phyloP scores from a whole-genome alignment of 2,797 vertebrate genomes.

The Phrynocephalus vlangalii region DNA sequence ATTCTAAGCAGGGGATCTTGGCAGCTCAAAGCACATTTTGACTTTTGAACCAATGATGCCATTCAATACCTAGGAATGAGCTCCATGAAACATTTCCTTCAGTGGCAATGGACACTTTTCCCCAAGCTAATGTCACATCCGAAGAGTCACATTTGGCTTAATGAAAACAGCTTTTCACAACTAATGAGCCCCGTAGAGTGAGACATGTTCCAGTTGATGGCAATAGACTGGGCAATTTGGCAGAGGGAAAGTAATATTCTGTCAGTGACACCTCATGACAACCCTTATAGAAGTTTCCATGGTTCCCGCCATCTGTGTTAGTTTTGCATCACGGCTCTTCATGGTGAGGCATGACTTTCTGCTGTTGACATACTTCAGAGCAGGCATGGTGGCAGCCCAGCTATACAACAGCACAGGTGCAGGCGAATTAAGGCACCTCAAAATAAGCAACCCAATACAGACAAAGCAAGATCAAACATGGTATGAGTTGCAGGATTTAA shows the following conservation, averaged over 20 bases:
- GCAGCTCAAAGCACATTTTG: not conserved
- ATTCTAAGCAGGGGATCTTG: constrained; percentile 1
- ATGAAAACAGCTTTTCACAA: constrained; percentile 46
- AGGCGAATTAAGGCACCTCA: not conserved
- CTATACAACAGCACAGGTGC: fast-evolving
- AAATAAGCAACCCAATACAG: not conserved
- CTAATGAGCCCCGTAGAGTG: constrained; percentile 53
- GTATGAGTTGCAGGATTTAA: not conserved
- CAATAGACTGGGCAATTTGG: not conserved
- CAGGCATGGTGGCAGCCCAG: not conserved
- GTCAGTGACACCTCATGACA: not conserved
- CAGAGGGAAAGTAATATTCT: not conserved
- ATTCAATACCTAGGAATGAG: constrained; percentile 8
- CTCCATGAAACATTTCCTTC: constrained; percentile 38
- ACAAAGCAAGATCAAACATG: not conserved
- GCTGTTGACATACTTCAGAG: not conserved
- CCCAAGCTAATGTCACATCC: not conserved
- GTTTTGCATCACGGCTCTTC: not conserved
- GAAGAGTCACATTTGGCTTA: constrained; percentile 44
- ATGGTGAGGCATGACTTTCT: not conserved
- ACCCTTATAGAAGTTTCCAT: not conserved
- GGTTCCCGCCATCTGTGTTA: not conserved
- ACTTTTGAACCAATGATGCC: not conserved
- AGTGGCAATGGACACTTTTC: constrained; percentile 40
- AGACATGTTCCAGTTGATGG: fast-evolving